Percentiles rank a stretch among this genome's conserved stretches.
phyloP scores from a whole-genome alignment of 2,888 invertebrate genomes.

The Margaritifera margaritifera region DNA sequence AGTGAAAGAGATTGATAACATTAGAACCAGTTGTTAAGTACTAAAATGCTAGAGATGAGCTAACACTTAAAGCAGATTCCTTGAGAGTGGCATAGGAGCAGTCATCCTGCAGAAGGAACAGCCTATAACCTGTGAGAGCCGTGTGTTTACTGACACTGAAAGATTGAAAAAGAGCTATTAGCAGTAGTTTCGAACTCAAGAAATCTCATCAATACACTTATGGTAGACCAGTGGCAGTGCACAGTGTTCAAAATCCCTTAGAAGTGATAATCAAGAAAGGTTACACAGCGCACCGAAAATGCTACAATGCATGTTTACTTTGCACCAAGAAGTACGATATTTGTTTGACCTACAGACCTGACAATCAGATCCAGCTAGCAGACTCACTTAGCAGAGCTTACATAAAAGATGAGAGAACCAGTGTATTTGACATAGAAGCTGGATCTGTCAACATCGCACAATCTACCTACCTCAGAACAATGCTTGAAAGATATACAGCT shows the following conservation, averaged over 20 bases:
- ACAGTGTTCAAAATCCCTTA: conserved; percentile 71
- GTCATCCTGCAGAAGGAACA: conserved; percentile 21
- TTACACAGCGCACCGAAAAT: conserved; percentile 47
- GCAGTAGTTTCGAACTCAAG: conserved; percentile 20
- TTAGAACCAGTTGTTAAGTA: conserved; percentile 15
- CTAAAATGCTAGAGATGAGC: conserved; percentile 17
- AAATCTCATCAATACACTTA: conserved; percentile 26
- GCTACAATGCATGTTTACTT: conserved; percentile 40
- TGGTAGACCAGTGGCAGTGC: conserved; percentile 13
- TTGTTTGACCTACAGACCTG: conserved; percentile 10
- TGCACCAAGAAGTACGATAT: neutral
- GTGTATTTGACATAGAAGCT: neutral
- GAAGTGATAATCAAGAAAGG: conserved; percentile 63
- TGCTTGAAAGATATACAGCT: conserved; percentile 3
- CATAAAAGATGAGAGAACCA: neutral
- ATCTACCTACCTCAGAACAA: conserved; percentile 10
- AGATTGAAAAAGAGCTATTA: neutral
- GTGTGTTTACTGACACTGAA: conserved; percentile 22
- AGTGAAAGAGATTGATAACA: neutral
- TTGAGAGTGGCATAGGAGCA: conserved; percentile 22
- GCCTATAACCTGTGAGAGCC: conserved; percentile 22
- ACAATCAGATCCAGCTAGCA: conserved; percentile 15
- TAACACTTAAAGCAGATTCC: conserved; percentile 22
- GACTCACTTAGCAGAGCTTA: conserved; percentile 26
- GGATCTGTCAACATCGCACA: conserved; percentile 15